These are phyloP conservation scores for Porites rus DNA, from an alignment of 92 coral and sea anemone species.

Conservation along the genomic window DNA sequence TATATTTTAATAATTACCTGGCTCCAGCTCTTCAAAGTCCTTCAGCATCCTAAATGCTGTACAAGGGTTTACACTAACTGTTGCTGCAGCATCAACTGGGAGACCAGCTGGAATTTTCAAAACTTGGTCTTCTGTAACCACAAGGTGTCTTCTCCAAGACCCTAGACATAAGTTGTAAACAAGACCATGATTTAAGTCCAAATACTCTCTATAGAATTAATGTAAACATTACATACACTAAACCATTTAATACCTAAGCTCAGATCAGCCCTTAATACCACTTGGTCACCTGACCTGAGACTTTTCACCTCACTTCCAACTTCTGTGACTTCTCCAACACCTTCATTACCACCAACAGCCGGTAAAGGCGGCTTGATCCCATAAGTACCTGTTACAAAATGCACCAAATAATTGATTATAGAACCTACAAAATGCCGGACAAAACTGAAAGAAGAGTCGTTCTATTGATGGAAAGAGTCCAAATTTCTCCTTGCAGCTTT, in stretches of 20 bases:
- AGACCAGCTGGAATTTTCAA: constrained; percentile 83
- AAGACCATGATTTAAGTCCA: background rate
- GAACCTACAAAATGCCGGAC: too few species aligned
- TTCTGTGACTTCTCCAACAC: constrained; percentile 83
- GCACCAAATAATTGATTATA: background rate
- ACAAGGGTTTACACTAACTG: constrained; percentile 93
- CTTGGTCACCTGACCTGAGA: constrained; percentile 82
- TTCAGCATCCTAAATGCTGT: constrained; percentile 97
- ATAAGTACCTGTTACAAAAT: constrained; percentile 73
- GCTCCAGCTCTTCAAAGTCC: constrained; percentile 89
- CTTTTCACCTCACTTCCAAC: constrained; percentile 81
- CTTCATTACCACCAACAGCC: constrained; percentile 97
- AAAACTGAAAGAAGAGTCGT: too few species aligned
- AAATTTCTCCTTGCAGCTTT: too few species aligned
- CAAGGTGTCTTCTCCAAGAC: constrained; percentile 78
- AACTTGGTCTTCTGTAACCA: constrained; percentile 74
- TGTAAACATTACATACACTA: too few species aligned
- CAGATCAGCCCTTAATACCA: constrained; percentile 71
- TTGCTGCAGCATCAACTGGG: constrained; percentile 86
- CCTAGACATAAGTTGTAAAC: constrained; percentile 45
- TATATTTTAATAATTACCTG: constrained; percentile 61
- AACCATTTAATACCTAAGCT: constrained; percentile 62
- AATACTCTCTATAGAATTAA: background rate
- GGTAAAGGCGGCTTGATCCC: constrained; percentile 87
- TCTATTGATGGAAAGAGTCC: too few species aligned